Evolutionary conservation across 2,113 vertebrate species (phyloP).

Genomic region (Bagarius yarrelli): DNA sequence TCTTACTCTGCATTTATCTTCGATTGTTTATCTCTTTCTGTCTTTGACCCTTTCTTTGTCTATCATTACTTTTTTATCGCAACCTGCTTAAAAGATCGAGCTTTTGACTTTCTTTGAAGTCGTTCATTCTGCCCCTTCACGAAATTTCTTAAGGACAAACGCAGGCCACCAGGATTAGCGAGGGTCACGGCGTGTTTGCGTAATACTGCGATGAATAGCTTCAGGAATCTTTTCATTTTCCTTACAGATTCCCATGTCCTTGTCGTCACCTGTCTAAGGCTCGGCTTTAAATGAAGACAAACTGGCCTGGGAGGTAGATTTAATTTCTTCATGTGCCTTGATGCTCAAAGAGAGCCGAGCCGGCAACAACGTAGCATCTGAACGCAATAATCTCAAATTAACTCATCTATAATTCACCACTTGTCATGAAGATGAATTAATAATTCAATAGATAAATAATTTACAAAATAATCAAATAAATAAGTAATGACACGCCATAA

Average conservation of each 20-base stretch:
- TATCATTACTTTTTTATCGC: too few species aligned
- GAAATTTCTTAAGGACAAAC: background rate
- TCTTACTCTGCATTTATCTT: too few species aligned
- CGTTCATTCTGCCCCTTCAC: background rate
- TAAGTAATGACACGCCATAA: conserved; percentile 97
- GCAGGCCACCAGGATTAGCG: background rate
- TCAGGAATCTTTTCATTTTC: conserved; percentile 42
- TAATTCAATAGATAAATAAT: conserved; percentile 99
- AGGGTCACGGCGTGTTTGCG: background rate
- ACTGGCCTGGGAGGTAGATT: conserved; percentile 72
- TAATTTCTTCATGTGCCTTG: conserved; percentile 87
- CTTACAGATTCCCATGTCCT: conserved; percentile 54
- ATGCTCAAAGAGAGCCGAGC: conserved; percentile 83
- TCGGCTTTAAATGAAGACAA: conserved; percentile 59
- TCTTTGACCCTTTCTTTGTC: too few species aligned
- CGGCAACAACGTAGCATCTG: conserved; percentile 90
- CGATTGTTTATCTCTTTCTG: too few species aligned
- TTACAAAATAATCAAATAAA: conserved; percentile 99
- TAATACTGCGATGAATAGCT: conserved; percentile 48
- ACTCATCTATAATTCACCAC: conserved; percentile 97
- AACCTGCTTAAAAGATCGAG: too few species aligned
- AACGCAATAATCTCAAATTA: conserved; percentile 99
- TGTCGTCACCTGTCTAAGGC: conserved; percentile 64
- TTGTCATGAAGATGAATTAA: conserved; percentile 99
- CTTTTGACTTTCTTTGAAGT: too few species aligned